phyloP scores from a whole-genome alignment of 2,113 vertebrate genomes.

The Myrmophylax atrothorax region DNA sequence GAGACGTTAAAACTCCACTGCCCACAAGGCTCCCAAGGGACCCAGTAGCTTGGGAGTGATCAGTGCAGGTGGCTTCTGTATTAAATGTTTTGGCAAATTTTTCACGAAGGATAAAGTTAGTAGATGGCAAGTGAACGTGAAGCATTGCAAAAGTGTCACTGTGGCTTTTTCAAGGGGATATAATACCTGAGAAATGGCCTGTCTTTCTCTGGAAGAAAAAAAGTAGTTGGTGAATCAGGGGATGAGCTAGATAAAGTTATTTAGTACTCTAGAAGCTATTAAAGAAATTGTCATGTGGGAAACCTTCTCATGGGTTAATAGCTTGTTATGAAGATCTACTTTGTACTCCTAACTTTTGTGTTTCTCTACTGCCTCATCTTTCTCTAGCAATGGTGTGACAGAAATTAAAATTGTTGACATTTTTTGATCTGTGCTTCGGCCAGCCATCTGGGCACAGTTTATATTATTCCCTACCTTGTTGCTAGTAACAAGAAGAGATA shows the following conservation, averaged over 20 bases:
- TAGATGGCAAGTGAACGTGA: neutral
- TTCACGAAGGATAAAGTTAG: neutral
- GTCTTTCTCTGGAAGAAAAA: neutral
- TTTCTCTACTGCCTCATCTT: neutral
- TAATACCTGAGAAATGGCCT: neutral
- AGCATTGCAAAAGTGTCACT: neutral
- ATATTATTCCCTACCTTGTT: no score
- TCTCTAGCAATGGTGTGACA: neutral
- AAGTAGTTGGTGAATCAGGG: neutral
- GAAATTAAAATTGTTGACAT: no score
- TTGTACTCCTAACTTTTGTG: neutral
- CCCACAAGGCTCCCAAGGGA: rapidly evolving
- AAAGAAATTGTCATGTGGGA: neutral
- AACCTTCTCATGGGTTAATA: neutral
- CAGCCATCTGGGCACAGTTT: no score
- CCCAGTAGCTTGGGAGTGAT: rapidly evolving
- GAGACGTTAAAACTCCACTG: neutral
- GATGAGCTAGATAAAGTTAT: neutral
- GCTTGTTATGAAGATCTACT: neutral
- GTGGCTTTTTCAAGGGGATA: neutral
- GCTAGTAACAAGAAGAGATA: no score
- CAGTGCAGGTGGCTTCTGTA: rapidly evolving
- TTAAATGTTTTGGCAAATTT: rapidly evolving
- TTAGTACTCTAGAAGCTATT: neutral
- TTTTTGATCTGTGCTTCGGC: no score